Percentiles rank a stretch among this genome's conserved stretches.
These are phyloP conservation scores for Barbus barbus DNA, from an alignment of 2,113 vertebrate genomes.

Conservation along the genomic window DNA sequence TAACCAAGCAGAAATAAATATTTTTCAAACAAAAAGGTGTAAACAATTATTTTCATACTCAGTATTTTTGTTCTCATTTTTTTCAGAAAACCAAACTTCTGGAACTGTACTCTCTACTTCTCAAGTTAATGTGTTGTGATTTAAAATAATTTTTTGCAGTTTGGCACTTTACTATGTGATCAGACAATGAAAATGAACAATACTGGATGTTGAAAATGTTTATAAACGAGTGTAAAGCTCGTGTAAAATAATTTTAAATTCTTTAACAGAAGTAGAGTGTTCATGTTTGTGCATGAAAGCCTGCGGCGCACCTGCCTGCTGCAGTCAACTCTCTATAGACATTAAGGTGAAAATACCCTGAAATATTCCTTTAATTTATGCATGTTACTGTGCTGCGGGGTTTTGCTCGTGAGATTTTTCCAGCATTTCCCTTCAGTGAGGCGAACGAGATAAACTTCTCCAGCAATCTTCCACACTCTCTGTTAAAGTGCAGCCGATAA, in stretches of 20 bases:
- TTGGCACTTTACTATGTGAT: not conserved
- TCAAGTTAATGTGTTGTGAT: no score
- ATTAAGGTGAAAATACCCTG: not conserved
- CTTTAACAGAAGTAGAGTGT: not conserved
- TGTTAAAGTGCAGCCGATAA: conserved; percentile 31
- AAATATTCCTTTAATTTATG: conserved; percentile 9
- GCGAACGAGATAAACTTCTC: conserved; percentile 20
- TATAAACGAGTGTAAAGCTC: no score
- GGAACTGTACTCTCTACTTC: no score
- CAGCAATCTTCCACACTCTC: not conserved
- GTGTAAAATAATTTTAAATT: no score
- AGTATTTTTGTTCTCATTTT: no score
- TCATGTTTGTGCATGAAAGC: not conserved
- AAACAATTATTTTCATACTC: no score
- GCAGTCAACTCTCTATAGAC: not conserved
- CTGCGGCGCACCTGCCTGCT: conserved; percentile 27
- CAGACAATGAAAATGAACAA: not conserved
- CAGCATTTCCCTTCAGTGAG: no score
- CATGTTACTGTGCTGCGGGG: not conserved
- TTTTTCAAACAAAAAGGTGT: no score
- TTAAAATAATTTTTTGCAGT: not conserved
- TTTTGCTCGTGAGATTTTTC: not conserved
- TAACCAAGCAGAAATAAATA: no score
- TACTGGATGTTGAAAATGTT: not conserved
- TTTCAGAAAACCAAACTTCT: not conserved